These are phyloP conservation scores for Camponotus vicinus DNA, from an alignment of 1,140 invertebrate species.

Conservation along the genomic window DNA sequence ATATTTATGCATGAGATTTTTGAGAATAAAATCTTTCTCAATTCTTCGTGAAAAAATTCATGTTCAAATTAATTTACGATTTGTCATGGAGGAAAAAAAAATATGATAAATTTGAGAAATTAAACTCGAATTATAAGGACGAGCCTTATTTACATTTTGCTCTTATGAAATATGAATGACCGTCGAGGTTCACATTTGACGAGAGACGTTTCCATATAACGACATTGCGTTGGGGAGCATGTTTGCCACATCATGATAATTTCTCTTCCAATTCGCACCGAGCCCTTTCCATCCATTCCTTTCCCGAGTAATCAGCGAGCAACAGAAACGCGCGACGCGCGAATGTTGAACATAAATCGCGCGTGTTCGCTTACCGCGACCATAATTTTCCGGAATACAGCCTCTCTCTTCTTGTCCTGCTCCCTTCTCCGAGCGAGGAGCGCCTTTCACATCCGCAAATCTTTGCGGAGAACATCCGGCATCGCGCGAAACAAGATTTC, in stretches of 20 bases:
- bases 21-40: neutral
- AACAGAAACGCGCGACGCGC: neutral
- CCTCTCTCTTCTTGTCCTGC: neutral
- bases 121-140: neutral
- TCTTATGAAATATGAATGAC: neutral
- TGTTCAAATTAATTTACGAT: neutral
- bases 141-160: neutral
- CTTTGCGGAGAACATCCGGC: conserved; percentile 34
- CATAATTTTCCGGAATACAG: conserved; percentile 53
- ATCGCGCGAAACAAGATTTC: conserved; percentile 59
- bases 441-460: conserved; percentile 46
- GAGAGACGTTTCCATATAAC: neutral
- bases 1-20: neutral
- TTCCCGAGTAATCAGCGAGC: conserved; percentile 39
- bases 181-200: conserved; percentile 20
- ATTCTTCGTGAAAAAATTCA: neutral
- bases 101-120: neutral
- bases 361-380: conserved; percentile 49
- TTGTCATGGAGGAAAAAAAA: neutral
- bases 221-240: neutral
- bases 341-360: conserved; percentile 60
- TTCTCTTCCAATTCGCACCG: conserved; percentile 38
- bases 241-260: conserved; percentile 44
- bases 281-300: conserved; percentile 22
- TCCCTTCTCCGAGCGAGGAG: neutral